Evolutionary conservation across 2,797 vertebrate species (phyloP), one percentile per base, ranked within the genome.

Genomic region (Kryptolebias ocellatus): DNA sequence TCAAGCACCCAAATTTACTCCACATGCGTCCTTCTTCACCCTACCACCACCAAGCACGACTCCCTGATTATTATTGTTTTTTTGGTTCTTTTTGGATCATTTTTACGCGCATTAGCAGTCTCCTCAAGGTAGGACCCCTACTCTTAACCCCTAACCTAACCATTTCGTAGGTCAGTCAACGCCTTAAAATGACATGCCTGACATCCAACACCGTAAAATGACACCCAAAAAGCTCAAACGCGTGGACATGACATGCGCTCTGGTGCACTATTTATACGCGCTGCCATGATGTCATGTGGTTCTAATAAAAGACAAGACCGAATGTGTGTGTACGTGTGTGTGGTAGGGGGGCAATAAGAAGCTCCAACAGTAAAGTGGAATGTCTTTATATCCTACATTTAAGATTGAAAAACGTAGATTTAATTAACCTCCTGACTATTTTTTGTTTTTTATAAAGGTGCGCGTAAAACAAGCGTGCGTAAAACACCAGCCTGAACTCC

Each of bases 221-320:
- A 60, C n/a, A 29, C 66, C 56, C 47, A 12, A n/a, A 47, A n/a
- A 55, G 27, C 34, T 53, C 31, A 60, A 53, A 53, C 17, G n/a
- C 34, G 12, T 17, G 44, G 55, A 59, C 55, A 56, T 67, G 64
- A 67, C 64, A 59, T 42, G 55, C 55, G 17, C 27, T 52, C 18
- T 44, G 49, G 16, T 37, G 46, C 15, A 4, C 14, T 70, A 70
- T 52, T 64, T 46, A 31, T 70, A 52, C 12, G 37, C 18, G 20
- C 34, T 52, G 53, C 37, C 47, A 34, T 70, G 60, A 70, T 70
- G 60, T 70, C 68, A 70, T 64, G 27, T 37, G n/a, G 53, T 51
- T 64, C 27, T 44, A 67, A 50, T 20, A 47, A 44, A 59, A 52
- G 11, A 20, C 34, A 59, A 52, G 11, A 20, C 34, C 47, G n/a